phyloP scores from a whole-genome alignment of 2,113 vertebrate species.

The Lepus americanus region DNA sequence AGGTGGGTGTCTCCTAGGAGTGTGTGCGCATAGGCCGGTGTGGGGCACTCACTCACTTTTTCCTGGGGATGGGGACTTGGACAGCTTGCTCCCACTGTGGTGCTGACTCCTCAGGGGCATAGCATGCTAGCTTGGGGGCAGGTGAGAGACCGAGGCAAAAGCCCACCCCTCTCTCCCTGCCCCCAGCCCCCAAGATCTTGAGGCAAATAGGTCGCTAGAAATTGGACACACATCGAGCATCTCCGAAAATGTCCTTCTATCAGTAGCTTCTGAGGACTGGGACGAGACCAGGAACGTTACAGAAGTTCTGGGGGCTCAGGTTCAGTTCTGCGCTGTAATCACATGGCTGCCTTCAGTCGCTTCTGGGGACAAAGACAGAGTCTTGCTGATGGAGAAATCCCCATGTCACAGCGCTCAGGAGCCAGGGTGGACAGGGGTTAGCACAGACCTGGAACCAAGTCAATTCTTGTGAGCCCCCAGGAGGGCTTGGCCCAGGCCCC shows the following conservation, averaged over 20 bases:
- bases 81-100: accelerated
- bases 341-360: too few species aligned
- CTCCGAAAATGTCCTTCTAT: not conserved
- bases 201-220: not conserved
- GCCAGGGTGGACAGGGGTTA: not conserved
- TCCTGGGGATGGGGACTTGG: not conserved
- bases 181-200: not conserved
- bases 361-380: not conserved
- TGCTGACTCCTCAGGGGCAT: not conserved
- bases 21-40: not conserved
- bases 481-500: not conserved
- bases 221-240: not conserved
- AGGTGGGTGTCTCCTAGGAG: not conserved
- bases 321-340: not conserved
- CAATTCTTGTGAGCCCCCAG: not conserved
- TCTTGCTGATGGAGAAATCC: not conserved
- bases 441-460: not conserved
- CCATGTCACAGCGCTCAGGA: not conserved
- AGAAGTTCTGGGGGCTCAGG: not conserved
- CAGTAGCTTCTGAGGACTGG: not conserved
- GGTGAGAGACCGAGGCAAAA: not conserved
- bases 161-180: too few species aligned
- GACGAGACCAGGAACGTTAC: not conserved
- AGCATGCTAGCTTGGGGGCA: not conserved
- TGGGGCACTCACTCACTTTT: not conserved